Base-by-base conservation (phyloP, 2,888 invertebrate genomes). In the Pheosia tremula region DNA sequence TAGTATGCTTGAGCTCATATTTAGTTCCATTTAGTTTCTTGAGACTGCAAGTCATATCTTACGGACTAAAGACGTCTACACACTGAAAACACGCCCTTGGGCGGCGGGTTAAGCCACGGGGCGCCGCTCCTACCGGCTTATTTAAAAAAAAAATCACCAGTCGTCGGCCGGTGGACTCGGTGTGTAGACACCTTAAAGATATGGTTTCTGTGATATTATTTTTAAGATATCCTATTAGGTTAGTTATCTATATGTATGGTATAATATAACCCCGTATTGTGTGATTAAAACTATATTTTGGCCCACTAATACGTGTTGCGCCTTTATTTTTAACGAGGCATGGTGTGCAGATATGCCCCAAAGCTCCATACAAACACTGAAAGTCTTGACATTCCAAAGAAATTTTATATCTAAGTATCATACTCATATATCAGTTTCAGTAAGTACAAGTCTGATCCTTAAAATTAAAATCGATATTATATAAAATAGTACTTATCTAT, bases 181-280 rank as follows among this genome's bases (percentile, higher is more conserved):
- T 24, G 24, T 24, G 24, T 24, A 0, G 24, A 24, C 24, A 24
- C 24, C 24, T 24, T 24, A 24, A 24, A 24, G 24, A 24, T 24
- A 24, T 24, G 24, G 24, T 87, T 88, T 74, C 92, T 93, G 92
- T 93, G 92, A 93, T 92, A 92, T 90, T 89, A 89, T 87, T 85
- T 87, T 78, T 88, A 86, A 84, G 84, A 67, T 71, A 69, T 70
- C 73, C 70, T 70, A 24, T 39, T 54, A 55, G 5, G n/a, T 24
- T 24, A 24, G 24, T 24, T 24, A 24, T 24, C 24, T 82, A 78
- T 73, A 74, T 81, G 68, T 62, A 78, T 76, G 69, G 69, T 76
- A 70, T 74, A 71, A 71, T 67, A 68, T 67, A 71, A 67, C 60
- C 69, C 71, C 71, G 66, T 75, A 57, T 73, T 81, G 66, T 81